Conservation (phyloP, 2,113 vertebrate genomes). For the Saguinus midas region DNA sequence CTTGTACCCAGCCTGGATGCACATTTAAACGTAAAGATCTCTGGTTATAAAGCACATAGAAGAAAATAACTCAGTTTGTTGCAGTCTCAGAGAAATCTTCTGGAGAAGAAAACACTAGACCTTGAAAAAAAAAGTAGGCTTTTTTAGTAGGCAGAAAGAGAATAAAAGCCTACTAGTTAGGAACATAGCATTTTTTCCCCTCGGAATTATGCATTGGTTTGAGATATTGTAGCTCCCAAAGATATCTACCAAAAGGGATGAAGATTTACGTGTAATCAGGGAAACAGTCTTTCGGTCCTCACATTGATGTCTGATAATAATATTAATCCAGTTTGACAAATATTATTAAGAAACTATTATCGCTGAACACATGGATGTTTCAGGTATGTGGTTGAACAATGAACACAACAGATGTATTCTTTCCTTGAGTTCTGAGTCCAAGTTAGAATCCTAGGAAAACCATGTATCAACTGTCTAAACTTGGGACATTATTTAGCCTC, state of each 20-base stretch:
- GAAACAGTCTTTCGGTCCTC: not conserved
- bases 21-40: not conserved
- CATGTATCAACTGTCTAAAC: not conserved
- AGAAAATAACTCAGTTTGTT: too few species aligned
- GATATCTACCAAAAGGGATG: not conserved
- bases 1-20: not conserved
- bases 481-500: not conserved
- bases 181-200: not conserved
- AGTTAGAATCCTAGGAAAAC: not conserved
- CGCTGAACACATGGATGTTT: not conserved
- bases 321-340: not conserved
- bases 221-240: not conserved
- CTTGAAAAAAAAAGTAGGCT: not conserved
- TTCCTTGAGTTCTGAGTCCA: not conserved
- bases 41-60: not conserved
- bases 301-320: not conserved
- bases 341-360: not conserved
- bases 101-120: not conserved
- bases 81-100: not conserved
- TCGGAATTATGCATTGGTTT: not conserved
- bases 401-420: not conserved
- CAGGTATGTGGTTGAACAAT: not conserved
- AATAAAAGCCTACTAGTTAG: not conserved
- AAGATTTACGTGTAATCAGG: not conserved
- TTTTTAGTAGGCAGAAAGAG: not conserved